Base-by-base conservation (phyloP, 2,888 invertebrate species). In the Volucella zonaria region DNA sequence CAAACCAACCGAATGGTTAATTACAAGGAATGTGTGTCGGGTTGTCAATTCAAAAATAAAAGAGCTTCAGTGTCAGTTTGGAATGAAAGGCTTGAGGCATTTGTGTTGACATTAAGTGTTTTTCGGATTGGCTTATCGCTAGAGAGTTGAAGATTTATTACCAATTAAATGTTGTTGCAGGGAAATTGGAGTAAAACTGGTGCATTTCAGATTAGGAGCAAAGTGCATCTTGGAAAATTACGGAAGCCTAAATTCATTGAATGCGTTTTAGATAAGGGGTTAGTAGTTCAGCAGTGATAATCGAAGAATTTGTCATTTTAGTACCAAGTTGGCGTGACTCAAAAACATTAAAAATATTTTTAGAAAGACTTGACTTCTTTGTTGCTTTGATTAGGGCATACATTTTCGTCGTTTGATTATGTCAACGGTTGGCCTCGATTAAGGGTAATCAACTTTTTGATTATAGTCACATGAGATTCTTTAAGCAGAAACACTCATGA, bases 51-150 rank as follows among this genome's bases (percentile, higher is more conserved):
- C 12, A 66, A 51, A 51, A 38, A 18, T 49, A n/a, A 23, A 10
- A 59, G 4, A 31, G 6, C 31, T 31, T 51, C 31, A 23, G 31
- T 12, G 71, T 31, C 38, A 14, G 18, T 58, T 67, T 56, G 14
- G 23, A 62, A 61, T 47, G 59, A 52, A 59, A 71, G 52, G 61
- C 58, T 12, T 8, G 51, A 40, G 67, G 52, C 59, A 61, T 23
- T 47, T 79, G 47, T 73, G 70, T 52, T 73, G 81, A 70, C 76
- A 70, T 76, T 38, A 58, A 66, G 61, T 81, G 51, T 15, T 42
- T 47, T 73, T 56, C 23, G 68, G 64, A 79, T 75, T 80, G 51
- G 79, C 74, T 83, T 83, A 83, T 83, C 83, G 64, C 83, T 66
- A 49, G 49, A 40, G 62, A 43, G 43, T 70, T 56, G 45, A 67